Conservation (phyloP, 2,113 vertebrate species). For the Myanophis thanlyinensis region DNA sequence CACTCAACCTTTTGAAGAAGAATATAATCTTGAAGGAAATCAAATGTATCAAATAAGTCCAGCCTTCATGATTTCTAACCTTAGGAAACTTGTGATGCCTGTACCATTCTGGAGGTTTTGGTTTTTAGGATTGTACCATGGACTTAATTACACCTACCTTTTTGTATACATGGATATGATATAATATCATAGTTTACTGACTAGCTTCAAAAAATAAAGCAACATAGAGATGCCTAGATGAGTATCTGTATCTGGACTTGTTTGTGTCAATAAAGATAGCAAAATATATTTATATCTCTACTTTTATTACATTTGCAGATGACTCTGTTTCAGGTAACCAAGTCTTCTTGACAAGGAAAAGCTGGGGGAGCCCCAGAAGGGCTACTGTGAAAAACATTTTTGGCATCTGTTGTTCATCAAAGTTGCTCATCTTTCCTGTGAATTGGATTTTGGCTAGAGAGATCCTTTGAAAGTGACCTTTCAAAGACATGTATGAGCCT, state of each 20-base stretch:
- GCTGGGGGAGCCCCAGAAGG: not conserved
- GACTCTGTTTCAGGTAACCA: not conserved
- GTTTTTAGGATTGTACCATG: not conserved
- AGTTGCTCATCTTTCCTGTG: not conserved
- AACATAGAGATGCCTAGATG: not conserved
- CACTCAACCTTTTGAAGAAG: not conserved
- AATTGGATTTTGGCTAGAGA: not conserved
- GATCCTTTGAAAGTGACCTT: not conserved
- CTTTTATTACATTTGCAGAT: not conserved
- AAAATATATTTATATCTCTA: not conserved
- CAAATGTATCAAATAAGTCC: not conserved
- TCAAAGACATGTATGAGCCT: not conserved
- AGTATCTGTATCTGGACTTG: not conserved
- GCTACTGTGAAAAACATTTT: not conserved
- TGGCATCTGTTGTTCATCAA: not conserved
- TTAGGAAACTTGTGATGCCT: not conserved
- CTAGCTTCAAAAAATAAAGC: not conserved
- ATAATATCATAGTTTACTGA: not conserved
- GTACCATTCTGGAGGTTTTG: not conserved
- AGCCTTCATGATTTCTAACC: not conserved
- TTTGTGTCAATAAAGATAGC: not conserved
- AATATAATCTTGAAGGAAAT: not conserved
- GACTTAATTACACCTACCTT: not conserved
- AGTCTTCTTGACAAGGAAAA: not conserved
- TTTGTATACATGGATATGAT: not conserved